Percentiles rank a stretch among this genome's conserved stretches.
phyloP scores from a whole-genome alignment of 2,797 vertebrate species.

The Onychomys torridus region DNA sequence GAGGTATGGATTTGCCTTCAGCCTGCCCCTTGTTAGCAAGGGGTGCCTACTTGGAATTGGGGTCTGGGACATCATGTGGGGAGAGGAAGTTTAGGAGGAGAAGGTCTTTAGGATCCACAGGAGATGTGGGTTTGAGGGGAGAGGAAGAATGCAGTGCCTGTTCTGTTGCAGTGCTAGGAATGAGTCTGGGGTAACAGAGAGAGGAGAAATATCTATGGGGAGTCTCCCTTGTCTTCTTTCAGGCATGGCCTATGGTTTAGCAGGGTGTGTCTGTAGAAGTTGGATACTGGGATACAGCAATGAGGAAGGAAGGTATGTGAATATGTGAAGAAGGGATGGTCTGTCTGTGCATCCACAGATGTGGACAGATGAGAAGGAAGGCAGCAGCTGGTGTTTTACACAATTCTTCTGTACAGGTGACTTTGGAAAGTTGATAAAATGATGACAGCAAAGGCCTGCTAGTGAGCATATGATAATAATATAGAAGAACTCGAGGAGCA shows the following conservation, averaged over 20 bases:
- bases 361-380: not conserved
- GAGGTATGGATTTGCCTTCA: not conserved
- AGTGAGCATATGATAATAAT: not conserved
- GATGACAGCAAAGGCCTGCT: slow-evolving; percentile 20
- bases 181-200: not conserved
- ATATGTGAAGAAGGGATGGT: not conserved
- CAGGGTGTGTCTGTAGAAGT: not conserved
- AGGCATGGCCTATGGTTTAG: not conserved
- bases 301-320: not conserved
- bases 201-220: not conserved
- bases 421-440: slow-evolving; percentile 6
- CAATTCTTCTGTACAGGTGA: slow-evolving; percentile 45
- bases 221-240: not conserved
- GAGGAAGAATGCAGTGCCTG: not conserved
- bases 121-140: not conserved
- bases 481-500: not conserved
- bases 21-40: not conserved
- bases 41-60: not conserved
- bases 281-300: no score
- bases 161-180: not conserved
- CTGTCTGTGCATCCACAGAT: not conserved
- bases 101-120: not conserved
- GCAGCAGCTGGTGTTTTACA: slow-evolving; percentile 65
- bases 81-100: not conserved
- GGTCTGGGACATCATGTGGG: not conserved